Percentiles rank a stretch among this genome's conserved stretches.
Evolutionary conservation across 2,113 vertebrate genomes (phyloP).

Genomic region (Marmota monax): DNA sequence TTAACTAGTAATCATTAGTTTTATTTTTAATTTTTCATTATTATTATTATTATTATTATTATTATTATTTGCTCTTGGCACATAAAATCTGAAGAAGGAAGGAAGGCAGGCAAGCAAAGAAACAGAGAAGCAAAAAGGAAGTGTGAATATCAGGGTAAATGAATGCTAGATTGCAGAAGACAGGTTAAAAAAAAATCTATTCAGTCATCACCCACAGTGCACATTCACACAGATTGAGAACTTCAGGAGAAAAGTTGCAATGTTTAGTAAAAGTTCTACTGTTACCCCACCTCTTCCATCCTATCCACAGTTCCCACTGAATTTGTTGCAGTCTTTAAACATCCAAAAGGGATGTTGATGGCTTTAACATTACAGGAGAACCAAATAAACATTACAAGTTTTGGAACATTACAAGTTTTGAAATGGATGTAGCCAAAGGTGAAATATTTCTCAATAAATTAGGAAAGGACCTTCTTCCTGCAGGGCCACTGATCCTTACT

Average conservation of each 20-base stretch:
- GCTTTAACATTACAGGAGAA: background rate
- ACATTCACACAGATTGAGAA: conserved; percentile 8
- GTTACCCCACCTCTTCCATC: background rate
- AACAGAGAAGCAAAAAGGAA: background rate
- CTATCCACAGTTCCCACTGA: background rate
- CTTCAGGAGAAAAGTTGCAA: background rate
- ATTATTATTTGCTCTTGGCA: conserved; percentile 29
- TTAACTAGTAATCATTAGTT: conserved; percentile 11
- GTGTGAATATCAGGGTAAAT: conserved; percentile 43
- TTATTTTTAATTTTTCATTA: no score
- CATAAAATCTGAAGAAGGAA: conserved; percentile 33
- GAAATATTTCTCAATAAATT: conserved; percentile 1
- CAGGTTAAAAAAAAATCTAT: conserved; percentile 58
- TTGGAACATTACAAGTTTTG: background rate
- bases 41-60: no score
- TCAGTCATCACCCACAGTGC: background rate
- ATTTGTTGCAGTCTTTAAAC: background rate
- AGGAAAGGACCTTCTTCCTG: background rate
- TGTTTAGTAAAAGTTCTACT: background rate
- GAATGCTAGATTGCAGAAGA: conserved; percentile 15
- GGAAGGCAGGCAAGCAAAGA: background rate
- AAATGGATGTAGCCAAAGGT: background rate
- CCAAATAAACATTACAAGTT: background rate
- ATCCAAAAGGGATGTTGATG: background rate
- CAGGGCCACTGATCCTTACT: background rate